Evolutionary conservation across 2,113 vertebrate genomes (phyloP), one percentile per base, ranked within the genome.

Genomic region (Apodemus sylvaticus): DNA sequence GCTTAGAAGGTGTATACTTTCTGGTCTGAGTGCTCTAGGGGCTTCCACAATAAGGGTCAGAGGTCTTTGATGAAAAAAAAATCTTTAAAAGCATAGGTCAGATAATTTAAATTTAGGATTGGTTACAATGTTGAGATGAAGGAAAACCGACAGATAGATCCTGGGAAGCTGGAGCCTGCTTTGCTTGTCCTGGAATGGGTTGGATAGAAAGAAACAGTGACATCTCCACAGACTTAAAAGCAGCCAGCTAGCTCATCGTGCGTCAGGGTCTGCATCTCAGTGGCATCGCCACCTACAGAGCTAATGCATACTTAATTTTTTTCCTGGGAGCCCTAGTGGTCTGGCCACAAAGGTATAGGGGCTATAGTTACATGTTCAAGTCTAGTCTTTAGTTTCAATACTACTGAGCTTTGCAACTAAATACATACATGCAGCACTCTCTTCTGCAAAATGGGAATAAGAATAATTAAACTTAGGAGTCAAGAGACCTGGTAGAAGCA

Each of bases 371-470:
- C 1, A 48, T 9, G 16, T 42, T 64, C 22, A 31, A 66, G 55
- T 83, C 62, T 64, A 82, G 20, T 55, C 39, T 64, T 86, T 12
- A 36, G 71, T 55, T 73, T 88, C 64, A 24, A 0, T 22, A 62
- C 77, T 66, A 51, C 8, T 51, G 48, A 93, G 73, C 86, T 89
- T 8, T 51, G 36, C 31, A 55, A n/a, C 71, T n/a, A 45, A 19
- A 94, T 42, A 73, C 42, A 26, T 22, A 81, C 24, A 8, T 26
- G 79, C n/a, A 39, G 10, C 60, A 71, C 45, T n/a, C n/a, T n/a
- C n/a, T 87, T 94, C 85, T 86, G 6, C 45, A 60, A 90, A 94
- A 78, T 78, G 17, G 66, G 45, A 94, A 4, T 66, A 79, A 92
- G 71, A 90, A 51, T 19, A 39, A 36, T 16, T 92, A n/a, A 22